Conservation (phyloP, 2,888 invertebrate species). For the Cotesia congregata region DNA sequence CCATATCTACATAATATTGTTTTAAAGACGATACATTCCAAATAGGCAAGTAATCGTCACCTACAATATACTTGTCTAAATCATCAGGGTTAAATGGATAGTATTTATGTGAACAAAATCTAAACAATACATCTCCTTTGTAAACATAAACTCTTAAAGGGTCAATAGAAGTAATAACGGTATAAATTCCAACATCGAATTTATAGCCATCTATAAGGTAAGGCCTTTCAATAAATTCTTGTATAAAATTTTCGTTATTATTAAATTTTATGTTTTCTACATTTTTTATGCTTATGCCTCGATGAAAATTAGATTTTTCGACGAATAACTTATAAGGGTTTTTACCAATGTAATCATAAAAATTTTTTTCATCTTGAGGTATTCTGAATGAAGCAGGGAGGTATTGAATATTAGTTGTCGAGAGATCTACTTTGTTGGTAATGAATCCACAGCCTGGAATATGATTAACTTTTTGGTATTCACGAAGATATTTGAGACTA, state of each 20-base stretch:
- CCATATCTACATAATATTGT: conserved; percentile 79
- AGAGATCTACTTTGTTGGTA: conserved; percentile 92
- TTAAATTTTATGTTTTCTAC: conserved; percentile 80
- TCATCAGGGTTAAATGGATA: conserved; percentile 88
- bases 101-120: conserved; percentile 91
- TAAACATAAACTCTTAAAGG: conserved; percentile 92
- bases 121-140: conserved; percentile 89
- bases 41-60: conserved; percentile 93
- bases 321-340: conserved; percentile 86
- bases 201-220: conserved; percentile 92
- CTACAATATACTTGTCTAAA: conserved; percentile 92
- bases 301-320: conserved; percentile 92
- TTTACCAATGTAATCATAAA: conserved; percentile 77
- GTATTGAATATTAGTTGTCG: conserved; percentile 82
- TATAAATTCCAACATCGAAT: conserved; percentile 97
- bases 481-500: conserved; percentile 75
- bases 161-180: conserved; percentile 89
- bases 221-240: conserved; percentile 91
- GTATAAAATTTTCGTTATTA: conserved; percentile 85
- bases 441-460: conserved; percentile 94
- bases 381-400: conserved; percentile 91
- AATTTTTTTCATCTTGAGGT: conserved; percentile 80
- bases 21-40: conserved; percentile 90
- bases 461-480: conserved; percentile 90
- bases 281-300: conserved; percentile 85